Conservation (phyloP, 2,888 invertebrate genomes). For the Dilophus febrilis region DNA sequence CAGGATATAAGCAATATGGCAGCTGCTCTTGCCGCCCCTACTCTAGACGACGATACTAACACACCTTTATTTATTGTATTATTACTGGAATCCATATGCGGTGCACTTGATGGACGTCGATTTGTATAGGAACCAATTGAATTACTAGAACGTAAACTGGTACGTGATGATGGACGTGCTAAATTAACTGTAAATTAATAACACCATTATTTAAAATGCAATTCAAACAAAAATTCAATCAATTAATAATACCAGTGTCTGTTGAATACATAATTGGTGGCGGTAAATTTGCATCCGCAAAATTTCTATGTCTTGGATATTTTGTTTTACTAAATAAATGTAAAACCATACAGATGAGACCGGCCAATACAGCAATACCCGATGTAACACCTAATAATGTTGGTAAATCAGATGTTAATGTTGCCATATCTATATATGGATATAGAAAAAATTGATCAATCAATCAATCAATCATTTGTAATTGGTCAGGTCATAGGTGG, state of each 20-base stretch:
- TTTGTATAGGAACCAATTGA: conserved; percentile 32
- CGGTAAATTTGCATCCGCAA: conserved; percentile 67
- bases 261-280: conserved; percentile 74
- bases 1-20: conserved; percentile 91
- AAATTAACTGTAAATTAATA: conserved; percentile 35
- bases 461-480: no score
- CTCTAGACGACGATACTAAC: conserved; percentile 62
- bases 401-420: conserved; percentile 70
- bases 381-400: conserved; percentile 72
- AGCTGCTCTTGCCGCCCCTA: conserved; percentile 86
- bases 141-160: conserved; percentile 39
- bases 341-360: conserved; percentile 74
- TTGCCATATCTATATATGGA: conserved; percentile 42
- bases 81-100: conserved; percentile 15
- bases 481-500: no score
- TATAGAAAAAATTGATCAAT: background rate
- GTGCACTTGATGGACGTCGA: conserved; percentile 33
- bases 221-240: no score
- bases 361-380: conserved; percentile 71
- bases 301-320: conserved; percentile 48
- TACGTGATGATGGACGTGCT: conserved; percentile 42
- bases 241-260: conserved; percentile 72
- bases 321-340: conserved; percentile 56
- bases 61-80: conserved; percentile 42
- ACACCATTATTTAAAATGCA: no score